Evolutionary conservation across 2,888 invertebrate genomes (phyloP).

Genomic region (Mesorhabditis belari): DNA sequence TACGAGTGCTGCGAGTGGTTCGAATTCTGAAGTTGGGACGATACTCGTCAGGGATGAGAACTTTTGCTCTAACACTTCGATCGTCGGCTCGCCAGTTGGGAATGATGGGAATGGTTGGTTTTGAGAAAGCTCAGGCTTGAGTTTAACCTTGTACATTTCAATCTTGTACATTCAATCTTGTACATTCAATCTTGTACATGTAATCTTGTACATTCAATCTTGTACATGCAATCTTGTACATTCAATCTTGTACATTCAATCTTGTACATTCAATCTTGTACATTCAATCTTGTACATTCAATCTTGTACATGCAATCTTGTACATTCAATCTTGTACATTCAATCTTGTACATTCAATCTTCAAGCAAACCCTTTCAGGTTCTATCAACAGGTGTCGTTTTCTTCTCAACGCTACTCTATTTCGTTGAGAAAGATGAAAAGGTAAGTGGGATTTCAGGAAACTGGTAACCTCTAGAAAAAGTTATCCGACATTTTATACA

Average conservation of each 20-base stretch:
- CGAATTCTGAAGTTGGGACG: conserved; percentile 47
- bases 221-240: neutral
- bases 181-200: too few relatives aligned
- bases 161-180: too few relatives aligned
- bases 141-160: conserved; percentile 6
- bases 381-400: conserved; percentile 47
- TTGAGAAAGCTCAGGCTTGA: neutral
- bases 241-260: neutral
- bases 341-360: neutral
- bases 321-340: neutral
- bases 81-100: conserved; percentile 42
- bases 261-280: neutral
- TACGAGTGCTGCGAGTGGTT: conserved; percentile 47
- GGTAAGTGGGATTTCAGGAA: neutral
- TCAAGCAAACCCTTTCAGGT: conserved; percentile 12
- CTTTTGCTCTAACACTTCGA: conserved; percentile 45
- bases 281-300: too few relatives aligned
- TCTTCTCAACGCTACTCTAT: conserved; percentile 48
- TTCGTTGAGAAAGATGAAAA: conserved; percentile 47
- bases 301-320: too few relatives aligned
- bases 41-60: conserved; percentile 48
- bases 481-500: too few relatives aligned
- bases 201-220: neutral
- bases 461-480: too few relatives aligned
- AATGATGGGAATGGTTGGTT: conserved; percentile 30